Percentiles rank a stretch among this genome's conserved stretches.
Conservation (phyloP, 1,140 invertebrate species). For the Scaptomyza montana region DNA sequence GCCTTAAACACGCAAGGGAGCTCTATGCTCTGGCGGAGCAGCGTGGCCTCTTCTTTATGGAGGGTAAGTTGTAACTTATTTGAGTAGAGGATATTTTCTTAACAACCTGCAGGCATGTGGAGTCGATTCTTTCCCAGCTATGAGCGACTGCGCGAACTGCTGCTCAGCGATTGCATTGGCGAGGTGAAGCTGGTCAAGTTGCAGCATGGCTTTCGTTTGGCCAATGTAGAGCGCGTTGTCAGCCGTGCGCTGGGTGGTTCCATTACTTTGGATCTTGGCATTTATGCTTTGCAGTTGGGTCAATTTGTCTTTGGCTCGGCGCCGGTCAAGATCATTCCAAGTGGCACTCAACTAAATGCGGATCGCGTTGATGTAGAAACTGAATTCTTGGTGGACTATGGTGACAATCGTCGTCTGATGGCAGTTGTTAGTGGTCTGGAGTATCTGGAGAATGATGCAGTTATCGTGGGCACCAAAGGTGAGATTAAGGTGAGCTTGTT, state of each 20-base stretch:
- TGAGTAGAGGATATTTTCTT: slow-evolving; percentile 21
- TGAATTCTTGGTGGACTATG: slow-evolving; percentile 87
- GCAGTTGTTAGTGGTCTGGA: slow-evolving; percentile 85
- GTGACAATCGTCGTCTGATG: slow-evolving; percentile 86
- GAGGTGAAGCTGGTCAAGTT: slow-evolving; percentile 88
- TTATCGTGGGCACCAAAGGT: slow-evolving; percentile 88
- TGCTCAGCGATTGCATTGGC: slow-evolving; percentile 88
- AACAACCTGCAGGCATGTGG: slow-evolving; percentile 87
- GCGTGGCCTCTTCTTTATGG: slow-evolving; percentile 91
- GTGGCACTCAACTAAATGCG: slow-evolving; percentile 87
- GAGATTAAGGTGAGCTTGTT: slow-evolving; percentile 85
- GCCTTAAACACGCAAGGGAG: slow-evolving; percentile 87
- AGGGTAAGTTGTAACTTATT: slow-evolving; percentile 84
- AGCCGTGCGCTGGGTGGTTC: slow-evolving; percentile 88
- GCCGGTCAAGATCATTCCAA: slow-evolving; percentile 86
- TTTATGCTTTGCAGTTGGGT: slow-evolving; percentile 91
- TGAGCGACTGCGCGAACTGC: slow-evolving; percentile 86
- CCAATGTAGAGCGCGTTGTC: slow-evolving; percentile 64
- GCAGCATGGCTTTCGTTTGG: slow-evolving; percentile 87
- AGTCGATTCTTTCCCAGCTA: slow-evolving; percentile 92
- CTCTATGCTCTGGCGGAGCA: slow-evolving; percentile 87
- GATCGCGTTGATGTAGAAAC: slow-evolving; percentile 88
- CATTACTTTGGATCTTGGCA: slow-evolving; percentile 91
- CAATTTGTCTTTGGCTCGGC: slow-evolving; percentile 88
- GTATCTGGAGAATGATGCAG: slow-evolving; percentile 87